These are phyloP conservation scores for Probosciger aterrimus DNA, from an alignment of 2,113 vertebrate genomes.

Conservation along the genomic window DNA sequence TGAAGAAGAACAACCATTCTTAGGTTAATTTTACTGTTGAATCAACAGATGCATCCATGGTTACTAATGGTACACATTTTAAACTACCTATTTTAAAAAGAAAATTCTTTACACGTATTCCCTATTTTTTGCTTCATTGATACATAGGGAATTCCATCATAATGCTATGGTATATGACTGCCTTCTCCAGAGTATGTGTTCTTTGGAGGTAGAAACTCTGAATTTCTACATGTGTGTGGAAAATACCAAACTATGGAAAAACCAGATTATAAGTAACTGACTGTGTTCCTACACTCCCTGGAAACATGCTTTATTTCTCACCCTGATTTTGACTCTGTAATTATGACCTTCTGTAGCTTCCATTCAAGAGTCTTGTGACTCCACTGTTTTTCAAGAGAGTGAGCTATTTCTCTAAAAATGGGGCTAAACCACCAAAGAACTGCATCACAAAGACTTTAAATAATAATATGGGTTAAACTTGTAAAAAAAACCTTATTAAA, in stretches of 20 bases:
- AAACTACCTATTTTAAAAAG: neutral
- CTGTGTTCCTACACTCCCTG: neutral
- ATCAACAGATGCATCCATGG: neutral
- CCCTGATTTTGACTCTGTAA: neutral
- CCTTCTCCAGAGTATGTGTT: neutral
- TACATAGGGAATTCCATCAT: neutral
- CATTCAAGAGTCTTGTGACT: neutral
- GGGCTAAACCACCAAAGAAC: neutral
- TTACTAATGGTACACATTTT: neutral
- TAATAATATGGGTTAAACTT: neutral
- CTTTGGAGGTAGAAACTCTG: neutral
- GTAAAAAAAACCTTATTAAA: neutral
- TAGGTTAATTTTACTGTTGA: neutral
- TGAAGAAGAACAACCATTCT: constrained; percentile 13
- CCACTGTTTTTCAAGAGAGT: neutral
- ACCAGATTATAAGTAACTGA: neutral
- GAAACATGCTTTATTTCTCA: neutral
- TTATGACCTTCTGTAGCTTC: neutral
- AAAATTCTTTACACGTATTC: neutral
- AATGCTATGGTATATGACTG: neutral
- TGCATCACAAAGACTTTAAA: neutral
- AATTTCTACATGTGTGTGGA: neutral
- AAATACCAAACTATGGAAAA: neutral
- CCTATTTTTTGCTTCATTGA: neutral
- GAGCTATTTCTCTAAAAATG: neutral